phyloP scores from a whole-genome alignment of 2,113 vertebrate species.

The Apeltes quadracus region DNA sequence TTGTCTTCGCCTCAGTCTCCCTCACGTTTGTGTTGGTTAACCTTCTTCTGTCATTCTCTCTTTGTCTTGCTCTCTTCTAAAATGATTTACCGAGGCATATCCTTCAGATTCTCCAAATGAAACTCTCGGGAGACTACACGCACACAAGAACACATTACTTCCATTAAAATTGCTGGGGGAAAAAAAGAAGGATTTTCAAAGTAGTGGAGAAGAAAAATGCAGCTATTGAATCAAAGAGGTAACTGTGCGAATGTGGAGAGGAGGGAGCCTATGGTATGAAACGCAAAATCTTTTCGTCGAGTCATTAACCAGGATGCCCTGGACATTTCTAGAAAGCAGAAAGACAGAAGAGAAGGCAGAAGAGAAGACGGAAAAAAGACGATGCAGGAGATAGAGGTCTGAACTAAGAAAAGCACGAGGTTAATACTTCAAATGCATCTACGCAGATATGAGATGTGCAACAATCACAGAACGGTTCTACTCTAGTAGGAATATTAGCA shows the following conservation, averaged over 20 bases:
- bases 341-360: constrained; percentile 16
- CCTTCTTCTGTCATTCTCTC: constrained; percentile 7
- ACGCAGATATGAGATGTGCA: constrained; percentile 43
- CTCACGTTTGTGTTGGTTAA: constrained; percentile 14
- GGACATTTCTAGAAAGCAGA: constrained; percentile 18
- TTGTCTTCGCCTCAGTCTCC: constrained; percentile 6
- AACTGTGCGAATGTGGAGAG: constrained; percentile 17
- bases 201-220: background rate
- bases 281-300: constrained; percentile 29
- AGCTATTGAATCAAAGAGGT: constrained; percentile 28
- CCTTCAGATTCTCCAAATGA: background rate
- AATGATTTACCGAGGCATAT: background rate
- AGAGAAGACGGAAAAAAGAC: constrained; percentile 23
- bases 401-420: constrained; percentile 17
- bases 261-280: constrained; percentile 19
- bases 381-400: constrained; percentile 4
- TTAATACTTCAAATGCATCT: constrained; percentile 38
- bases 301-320: constrained; percentile 35
- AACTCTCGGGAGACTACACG: background rate
- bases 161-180: constrained; percentile 31
- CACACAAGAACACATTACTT: background rate
- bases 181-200: constrained; percentile 31
- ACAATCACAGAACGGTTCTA: constrained; percentile 36
- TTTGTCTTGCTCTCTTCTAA: background rate
- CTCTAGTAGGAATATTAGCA: constrained; percentile 51